These are phyloP conservation scores for Zophobas morio DNA, from an alignment of 1,140 invertebrate species.

Conservation along the genomic window DNA sequence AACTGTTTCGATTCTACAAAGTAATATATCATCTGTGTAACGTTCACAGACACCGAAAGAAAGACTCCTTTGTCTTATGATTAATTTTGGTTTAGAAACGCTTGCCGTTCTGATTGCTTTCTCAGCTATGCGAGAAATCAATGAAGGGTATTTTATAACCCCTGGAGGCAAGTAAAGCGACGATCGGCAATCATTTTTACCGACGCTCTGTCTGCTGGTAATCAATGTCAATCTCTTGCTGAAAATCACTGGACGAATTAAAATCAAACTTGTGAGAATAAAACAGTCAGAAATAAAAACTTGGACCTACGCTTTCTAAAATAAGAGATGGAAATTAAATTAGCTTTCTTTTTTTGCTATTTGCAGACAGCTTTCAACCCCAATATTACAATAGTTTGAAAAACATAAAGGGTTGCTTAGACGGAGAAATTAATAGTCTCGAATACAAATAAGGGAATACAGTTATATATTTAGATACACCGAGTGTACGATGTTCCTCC, in stretches of 20 bases:
- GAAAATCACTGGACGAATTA: conserved; percentile 12
- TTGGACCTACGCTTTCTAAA: background rate
- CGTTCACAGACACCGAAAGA: conserved; percentile 34
- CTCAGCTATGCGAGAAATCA: conserved; percentile 35
- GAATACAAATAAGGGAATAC: too few relatives aligned
- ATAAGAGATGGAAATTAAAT: background rate
- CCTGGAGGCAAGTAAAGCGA: conserved; percentile 25
- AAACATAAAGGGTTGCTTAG: too few relatives aligned
- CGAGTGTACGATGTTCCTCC: too few relatives aligned
- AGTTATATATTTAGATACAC: too few relatives aligned
- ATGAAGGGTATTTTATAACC: conserved; percentile 41
- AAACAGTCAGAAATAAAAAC: conserved; percentile 3
- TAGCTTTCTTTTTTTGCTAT: background rate
- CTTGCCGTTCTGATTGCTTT: conserved; percentile 41
- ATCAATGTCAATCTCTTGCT: conserved; percentile 12
- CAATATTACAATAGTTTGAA: background rate
- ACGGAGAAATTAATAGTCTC: too few relatives aligned
- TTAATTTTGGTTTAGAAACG: conserved; percentile 48
- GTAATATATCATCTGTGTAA: conserved; percentile 45
- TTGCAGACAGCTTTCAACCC: background rate
- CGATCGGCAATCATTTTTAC: conserved; percentile 29
- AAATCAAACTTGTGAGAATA: background rate
- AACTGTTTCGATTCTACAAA: conserved; percentile 35
- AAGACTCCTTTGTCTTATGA: conserved; percentile 44
- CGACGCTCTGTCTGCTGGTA: background rate